Evolutionary conservation across 2,113 vertebrate species (phyloP).

Genomic region (Pteropus alecto): DNA sequence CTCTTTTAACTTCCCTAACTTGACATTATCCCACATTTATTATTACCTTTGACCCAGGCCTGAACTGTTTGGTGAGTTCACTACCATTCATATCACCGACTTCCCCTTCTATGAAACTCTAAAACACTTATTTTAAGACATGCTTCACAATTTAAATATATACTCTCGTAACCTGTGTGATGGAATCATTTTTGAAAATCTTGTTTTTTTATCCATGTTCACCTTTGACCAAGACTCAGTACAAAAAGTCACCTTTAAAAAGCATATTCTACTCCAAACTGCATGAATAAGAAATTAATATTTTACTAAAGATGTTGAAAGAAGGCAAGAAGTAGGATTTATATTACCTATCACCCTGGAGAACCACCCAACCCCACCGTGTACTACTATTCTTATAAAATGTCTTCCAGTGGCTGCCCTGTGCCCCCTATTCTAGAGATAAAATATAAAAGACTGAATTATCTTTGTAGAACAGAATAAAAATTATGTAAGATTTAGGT

Average conservation of each 20-base stretch:
- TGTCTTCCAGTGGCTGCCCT: not conserved
- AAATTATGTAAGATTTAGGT: not conserved
- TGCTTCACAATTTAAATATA: not conserved
- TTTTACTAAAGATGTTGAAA: not conserved
- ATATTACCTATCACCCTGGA: not conserved
- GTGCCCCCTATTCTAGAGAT: not conserved
- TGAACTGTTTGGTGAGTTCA: not conserved
- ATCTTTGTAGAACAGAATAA: not conserved
- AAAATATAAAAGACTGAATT: not conserved
- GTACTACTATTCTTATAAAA: not conserved
- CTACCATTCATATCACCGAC: no score
- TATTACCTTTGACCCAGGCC: not conserved
- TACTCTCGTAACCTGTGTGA: not conserved
- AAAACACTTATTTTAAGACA: not conserved
- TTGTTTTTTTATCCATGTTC: not conserved
- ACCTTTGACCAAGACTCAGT: not conserved
- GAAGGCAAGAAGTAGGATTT: not conserved
- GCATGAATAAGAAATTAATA: not conserved
- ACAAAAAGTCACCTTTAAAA: not conserved
- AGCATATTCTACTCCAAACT: not conserved
- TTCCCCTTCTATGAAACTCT: not conserved
- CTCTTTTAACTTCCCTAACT: not conserved
- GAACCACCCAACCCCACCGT: not conserved
- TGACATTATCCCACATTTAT: not conserved
- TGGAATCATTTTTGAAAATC: not conserved